Evolutionary conservation across 2,113 vertebrate genomes (phyloP).

Genomic region (Tamias sibiricus): DNA sequence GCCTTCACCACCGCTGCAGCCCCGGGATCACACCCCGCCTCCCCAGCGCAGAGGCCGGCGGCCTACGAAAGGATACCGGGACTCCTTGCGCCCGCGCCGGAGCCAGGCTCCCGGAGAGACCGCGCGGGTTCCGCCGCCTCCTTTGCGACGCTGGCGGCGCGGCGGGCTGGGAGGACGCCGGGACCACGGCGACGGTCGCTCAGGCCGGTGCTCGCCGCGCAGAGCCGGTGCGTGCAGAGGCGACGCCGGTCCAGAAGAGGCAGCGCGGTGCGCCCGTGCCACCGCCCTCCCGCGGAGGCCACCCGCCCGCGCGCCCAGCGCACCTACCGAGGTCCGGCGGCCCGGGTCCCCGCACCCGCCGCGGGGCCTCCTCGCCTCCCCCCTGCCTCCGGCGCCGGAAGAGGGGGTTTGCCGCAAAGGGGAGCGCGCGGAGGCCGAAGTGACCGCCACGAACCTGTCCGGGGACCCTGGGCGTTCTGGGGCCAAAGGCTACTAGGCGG

Average conservation of each 20-base stretch:
- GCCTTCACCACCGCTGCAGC: neutral
- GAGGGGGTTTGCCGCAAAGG: neutral
- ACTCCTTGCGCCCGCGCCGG: neutral
- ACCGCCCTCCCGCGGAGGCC: neutral
- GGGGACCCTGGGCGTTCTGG: rapidly evolving
- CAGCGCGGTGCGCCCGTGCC: neutral
- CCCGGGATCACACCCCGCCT: neutral
- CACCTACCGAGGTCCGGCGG: neutral
- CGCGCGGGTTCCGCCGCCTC: neutral
- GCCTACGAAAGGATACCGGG: neutral
- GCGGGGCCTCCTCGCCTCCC: neutral
- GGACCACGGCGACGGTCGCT: rapidly evolving
- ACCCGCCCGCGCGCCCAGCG: neutral
- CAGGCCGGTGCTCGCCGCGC: neutral
- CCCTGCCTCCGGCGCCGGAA: neutral
- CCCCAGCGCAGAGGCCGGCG: neutral
- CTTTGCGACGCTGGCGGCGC: neutral
- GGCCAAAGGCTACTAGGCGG: rapidly evolving
- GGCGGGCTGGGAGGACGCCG: neutral
- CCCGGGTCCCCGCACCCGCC: rapidly evolving
- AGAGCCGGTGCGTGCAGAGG: rapidly evolving
- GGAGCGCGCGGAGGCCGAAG: neutral
- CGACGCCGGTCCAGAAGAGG: rapidly evolving
- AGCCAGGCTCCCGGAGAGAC: neutral
- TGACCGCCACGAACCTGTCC: neutral